Percentiles rank a stretch among this genome's conserved stretches.
These are phyloP conservation scores for Drosophila aldrichi DNA, from an alignment of 2,888 invertebrate species.

Conservation along the genomic window DNA sequence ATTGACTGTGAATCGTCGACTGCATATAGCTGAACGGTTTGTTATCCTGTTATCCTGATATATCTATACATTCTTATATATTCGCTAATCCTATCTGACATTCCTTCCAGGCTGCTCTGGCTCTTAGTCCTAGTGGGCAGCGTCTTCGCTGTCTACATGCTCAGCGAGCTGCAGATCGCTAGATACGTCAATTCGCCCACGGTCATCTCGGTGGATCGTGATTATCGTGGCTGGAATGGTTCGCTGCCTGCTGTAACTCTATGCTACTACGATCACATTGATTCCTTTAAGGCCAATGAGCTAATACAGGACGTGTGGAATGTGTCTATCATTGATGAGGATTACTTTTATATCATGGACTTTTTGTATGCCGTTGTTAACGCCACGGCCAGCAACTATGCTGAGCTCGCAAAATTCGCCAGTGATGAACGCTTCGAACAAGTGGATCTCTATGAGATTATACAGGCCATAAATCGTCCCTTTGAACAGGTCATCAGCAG, in stretches of 20 bases:
- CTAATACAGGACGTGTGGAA: conserved; percentile 84
- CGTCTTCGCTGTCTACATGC: conserved; percentile 64
- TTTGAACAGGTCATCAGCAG: conserved; percentile 80
- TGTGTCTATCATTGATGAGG: conserved; percentile 83
- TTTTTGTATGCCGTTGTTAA: conserved; percentile 86
- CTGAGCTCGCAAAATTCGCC: conserved; percentile 83
- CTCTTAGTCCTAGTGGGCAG: conserved; percentile 64
- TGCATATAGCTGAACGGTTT: conserved; percentile 76
- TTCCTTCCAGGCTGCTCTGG: conserved; percentile 73
- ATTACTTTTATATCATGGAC: conserved; percentile 86
- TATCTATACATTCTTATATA: background rate
- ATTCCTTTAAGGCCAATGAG: conserved; percentile 80
- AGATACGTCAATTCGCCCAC: conserved; percentile 82
- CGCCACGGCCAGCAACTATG: conserved; percentile 85
- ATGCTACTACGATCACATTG: conserved; percentile 83
- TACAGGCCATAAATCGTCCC: conserved; percentile 70
- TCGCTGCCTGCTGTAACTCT: conserved; percentile 83
- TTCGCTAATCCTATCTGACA: background rate
- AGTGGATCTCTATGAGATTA: conserved; percentile 84
- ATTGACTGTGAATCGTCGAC: conserved; percentile 65
- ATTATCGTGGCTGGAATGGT: conserved; percentile 84
- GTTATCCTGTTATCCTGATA: background rate
- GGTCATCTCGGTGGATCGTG: conserved; percentile 83
- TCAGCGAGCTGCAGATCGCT: conserved; percentile 73
- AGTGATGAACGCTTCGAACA: conserved; percentile 85